These are phyloP conservation scores for Rhagonycha fulva DNA, from an alignment of 2,888 invertebrate genomes.

Conservation along the genomic window DNA sequence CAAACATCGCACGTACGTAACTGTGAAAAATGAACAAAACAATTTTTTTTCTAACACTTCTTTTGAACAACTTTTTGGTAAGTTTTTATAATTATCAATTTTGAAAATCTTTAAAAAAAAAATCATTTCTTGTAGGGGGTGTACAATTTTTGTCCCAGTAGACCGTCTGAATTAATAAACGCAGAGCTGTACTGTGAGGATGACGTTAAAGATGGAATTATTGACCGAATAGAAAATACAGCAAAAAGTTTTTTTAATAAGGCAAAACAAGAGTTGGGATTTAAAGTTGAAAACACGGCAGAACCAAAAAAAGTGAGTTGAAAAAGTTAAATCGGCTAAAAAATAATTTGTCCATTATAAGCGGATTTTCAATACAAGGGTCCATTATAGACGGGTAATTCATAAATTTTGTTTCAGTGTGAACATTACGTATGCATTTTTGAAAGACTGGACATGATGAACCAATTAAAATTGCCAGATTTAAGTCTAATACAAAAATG, in stretches of 20 bases:
- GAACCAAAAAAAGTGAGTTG: constrained; percentile 5
- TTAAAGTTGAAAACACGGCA: constrained; percentile 27
- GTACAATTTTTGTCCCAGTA: not conserved
- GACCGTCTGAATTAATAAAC: constrained; percentile 18
- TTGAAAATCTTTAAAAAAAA: not conserved
- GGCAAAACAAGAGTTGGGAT: constrained; percentile 30
- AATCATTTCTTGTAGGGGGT: not conserved
- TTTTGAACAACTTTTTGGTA: not conserved
- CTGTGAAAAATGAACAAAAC: not conserved
- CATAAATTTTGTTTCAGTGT: constrained; percentile 32
- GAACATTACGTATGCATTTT: constrained; percentile 40
- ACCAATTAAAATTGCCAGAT: constrained; percentile 4
- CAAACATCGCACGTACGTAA: not conserved
- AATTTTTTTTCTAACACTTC: not conserved
- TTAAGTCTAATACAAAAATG: constrained; percentile 12
- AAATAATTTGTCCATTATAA: too few relatives aligned
- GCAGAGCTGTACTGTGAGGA: constrained; percentile 18
- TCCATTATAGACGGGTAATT: not conserved
- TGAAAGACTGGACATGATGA: constrained; percentile 32
- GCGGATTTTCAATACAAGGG: too few relatives aligned
- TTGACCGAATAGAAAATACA: not conserved
- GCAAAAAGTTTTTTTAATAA: constrained; percentile 18
- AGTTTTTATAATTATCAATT: not conserved
- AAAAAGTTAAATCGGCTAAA: too few relatives aligned
- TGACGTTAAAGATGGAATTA: not conserved